These are phyloP conservation scores for Lymantria monacha DNA, from an alignment of 2,888 invertebrate genomes.

Conservation along the genomic window DNA sequence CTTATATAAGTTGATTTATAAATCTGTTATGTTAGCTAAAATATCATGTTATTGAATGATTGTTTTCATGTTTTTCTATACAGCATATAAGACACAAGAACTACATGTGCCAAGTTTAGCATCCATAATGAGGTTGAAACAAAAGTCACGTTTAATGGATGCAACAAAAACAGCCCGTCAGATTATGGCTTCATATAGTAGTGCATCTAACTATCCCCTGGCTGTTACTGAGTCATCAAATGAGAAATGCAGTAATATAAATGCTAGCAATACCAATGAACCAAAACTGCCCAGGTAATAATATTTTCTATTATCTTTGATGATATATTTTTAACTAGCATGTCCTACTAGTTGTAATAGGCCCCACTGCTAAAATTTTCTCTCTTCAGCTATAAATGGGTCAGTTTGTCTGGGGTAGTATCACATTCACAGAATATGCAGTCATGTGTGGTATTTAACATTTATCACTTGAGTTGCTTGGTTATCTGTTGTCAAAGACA, in stretches of 20 bases:
- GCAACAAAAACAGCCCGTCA: slow-evolving; percentile 84
- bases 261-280: background rate
- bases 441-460: no score
- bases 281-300: background rate
- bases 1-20: no score
- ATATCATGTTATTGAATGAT: no score
- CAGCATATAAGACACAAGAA: slow-evolving; percentile 70
- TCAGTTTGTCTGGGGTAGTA: no score
- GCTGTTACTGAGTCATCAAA: slow-evolving; percentile 37
- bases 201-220: slow-evolving; percentile 46
- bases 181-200: slow-evolving; percentile 80
- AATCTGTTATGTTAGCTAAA: no score
- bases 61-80: slow-evolving; percentile 8
- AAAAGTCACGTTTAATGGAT: slow-evolving; percentile 82
- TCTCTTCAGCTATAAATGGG: no score
- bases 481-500: no score
- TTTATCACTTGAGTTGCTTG: no score
- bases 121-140: slow-evolving; percentile 83
- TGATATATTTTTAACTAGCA: no score
- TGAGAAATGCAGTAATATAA: background rate
- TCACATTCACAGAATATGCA: no score
- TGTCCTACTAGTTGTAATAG: no score
- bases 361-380: no score
- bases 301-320: background rate
- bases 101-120: slow-evolving; percentile 84